Percentiles rank a stretch among this genome's conserved stretches.
Evolutionary conservation across 2,888 invertebrate genomes (phyloP).

Genomic region (Scaptomyza flava): DNA sequence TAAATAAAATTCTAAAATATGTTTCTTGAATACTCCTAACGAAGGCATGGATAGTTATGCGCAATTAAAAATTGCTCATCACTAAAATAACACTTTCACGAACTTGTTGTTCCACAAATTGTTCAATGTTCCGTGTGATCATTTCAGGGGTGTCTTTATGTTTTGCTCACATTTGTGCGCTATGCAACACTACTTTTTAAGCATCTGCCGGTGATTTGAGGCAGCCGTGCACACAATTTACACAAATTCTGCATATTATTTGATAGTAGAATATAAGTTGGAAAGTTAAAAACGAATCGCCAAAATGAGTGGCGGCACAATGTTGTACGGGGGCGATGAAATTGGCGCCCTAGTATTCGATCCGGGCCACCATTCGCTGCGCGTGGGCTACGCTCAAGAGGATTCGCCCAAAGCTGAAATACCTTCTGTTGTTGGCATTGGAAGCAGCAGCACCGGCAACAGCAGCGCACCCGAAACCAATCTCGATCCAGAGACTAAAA

Average conservation of each 20-base stretch:
- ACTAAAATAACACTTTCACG: neutral
- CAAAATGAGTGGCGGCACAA: constrained; percentile 86
- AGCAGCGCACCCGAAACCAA: constrained; percentile 86
- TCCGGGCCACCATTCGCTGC: constrained; percentile 94
- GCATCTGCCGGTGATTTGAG: constrained; percentile 56
- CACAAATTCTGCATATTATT: constrained; percentile 43
- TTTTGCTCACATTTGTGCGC: neutral
- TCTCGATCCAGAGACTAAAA: constrained; percentile 90
- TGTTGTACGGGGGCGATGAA: constrained; percentile 97
- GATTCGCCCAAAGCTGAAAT: constrained; percentile 99
- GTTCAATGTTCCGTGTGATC: neutral
- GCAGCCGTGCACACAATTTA: constrained; percentile 50
- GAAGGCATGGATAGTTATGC: neutral
- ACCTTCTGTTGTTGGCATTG: constrained; percentile 95
- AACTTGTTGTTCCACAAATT: neutral
- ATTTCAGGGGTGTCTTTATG: constrained; percentile 7
- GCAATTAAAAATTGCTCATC: neutral
- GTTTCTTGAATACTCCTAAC: no score
- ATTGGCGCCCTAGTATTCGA: constrained; percentile 99
- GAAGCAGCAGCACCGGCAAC: constrained; percentile 85
- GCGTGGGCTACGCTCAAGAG: constrained; percentile 95
- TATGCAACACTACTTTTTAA: constrained; percentile 46
- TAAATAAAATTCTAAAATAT: no score
- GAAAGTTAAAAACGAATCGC: constrained; percentile 28
- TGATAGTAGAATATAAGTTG: constrained; percentile 9